phyloP scores from a whole-genome alignment of 2,888 invertebrate genomes.

The Laothoe populi region DNA sequence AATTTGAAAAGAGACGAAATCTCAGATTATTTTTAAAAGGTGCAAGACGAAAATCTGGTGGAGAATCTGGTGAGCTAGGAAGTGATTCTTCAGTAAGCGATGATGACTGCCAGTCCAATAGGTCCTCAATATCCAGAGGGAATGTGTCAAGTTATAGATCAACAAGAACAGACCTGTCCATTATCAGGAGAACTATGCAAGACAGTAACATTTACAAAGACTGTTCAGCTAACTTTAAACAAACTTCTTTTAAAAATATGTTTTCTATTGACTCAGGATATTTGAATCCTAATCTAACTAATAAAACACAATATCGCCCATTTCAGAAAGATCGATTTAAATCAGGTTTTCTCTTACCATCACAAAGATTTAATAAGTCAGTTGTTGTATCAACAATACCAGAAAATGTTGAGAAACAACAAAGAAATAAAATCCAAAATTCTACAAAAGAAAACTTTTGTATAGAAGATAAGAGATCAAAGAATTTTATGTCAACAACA shows the following conservation, averaged over 20 bases:
- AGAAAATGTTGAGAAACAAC: conserved; percentile 40
- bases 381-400: conserved; percentile 47
- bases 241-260: conserved; percentile 51
- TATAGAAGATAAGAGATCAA: background rate
- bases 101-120: conserved; percentile 61
- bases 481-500: conserved; percentile 22
- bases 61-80: conserved; percentile 67
- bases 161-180: conserved; percentile 48
- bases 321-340: conserved; percentile 61
- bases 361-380: conserved; percentile 64
- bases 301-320: conserved; percentile 33
- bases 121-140: conserved; percentile 47
- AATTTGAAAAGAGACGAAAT: conserved; percentile 60
- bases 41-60: conserved; percentile 50
- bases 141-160: conserved; percentile 50
- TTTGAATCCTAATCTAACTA: conserved; percentile 29
- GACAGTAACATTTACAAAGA: conserved; percentile 52
- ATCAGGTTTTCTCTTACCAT: conserved; percentile 59
- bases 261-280: conserved; percentile 37
- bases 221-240: conserved; percentile 50
- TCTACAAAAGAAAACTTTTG: conserved; percentile 1
- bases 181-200: conserved; percentile 46
- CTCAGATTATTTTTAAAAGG: conserved; percentile 51
- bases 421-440: conserved; percentile 29
- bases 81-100: conserved; percentile 70